phyloP scores from a whole-genome alignment of 2,113 vertebrate genomes.

The Xyrauchen texanus region DNA sequence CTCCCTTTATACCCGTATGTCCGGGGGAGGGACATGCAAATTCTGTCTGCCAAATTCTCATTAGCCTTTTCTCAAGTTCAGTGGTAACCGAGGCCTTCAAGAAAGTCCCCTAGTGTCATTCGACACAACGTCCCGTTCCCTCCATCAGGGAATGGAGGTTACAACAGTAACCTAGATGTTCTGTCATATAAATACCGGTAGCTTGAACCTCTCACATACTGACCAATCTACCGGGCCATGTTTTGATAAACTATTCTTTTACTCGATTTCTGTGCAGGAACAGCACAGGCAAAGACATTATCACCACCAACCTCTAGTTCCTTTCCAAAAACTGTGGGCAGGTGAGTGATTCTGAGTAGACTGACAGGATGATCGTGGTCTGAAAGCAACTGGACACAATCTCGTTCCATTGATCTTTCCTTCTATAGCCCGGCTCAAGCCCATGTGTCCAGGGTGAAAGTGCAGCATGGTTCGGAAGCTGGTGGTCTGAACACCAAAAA shows the following conservation, averaged over 20 bases:
- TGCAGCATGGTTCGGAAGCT: slow-evolving; percentile 78
- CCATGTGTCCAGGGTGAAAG: slow-evolving; percentile 53
- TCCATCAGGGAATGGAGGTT: no score
- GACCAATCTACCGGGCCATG: no score
- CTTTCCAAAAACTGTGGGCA: slow-evolving; percentile 76
- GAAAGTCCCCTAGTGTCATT: no score
- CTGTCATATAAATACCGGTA: no score
- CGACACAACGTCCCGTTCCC: no score
- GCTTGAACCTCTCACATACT: no score
- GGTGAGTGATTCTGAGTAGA: slow-evolving; percentile 73
- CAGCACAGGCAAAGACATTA: slow-evolving; percentile 75
- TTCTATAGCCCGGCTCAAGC: slow-evolving; percentile 65
- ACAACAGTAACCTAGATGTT: no score
- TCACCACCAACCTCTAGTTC: slow-evolving; percentile 73
- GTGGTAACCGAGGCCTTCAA: no score
- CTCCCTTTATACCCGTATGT: no score
- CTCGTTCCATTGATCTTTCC: background rate
- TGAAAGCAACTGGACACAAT: background rate
- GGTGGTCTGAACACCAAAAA: slow-evolving; percentile 87
- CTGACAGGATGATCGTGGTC: background rate
- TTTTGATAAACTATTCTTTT: background rate
- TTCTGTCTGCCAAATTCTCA: no score
- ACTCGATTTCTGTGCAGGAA: slow-evolving; percentile 49
- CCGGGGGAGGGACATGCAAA: no score
- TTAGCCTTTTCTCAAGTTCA: no score